Evolutionary conservation across 1,140 invertebrate species (phyloP).

Genomic region (Neodiprion pinetum): DNA sequence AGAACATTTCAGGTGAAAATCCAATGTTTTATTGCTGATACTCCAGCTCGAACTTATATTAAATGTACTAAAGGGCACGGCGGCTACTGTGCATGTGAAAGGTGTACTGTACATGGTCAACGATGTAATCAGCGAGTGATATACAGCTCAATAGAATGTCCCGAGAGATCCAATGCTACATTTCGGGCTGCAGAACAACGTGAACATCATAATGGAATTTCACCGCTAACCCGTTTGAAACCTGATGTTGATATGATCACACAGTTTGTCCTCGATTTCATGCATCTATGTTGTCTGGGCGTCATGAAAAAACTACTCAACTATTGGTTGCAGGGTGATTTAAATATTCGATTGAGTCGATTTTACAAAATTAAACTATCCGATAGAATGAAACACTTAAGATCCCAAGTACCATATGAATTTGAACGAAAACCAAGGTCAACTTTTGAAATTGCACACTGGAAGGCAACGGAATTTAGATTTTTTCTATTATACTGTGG

Average conservation of each 20-base stretch:
- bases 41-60: slow-evolving; percentile 13
- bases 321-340: slow-evolving; percentile 14
- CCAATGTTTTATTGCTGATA: slow-evolving; percentile 19
- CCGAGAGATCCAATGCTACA: slow-evolving; percentile 21
- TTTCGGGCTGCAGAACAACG: slow-evolving; percentile 23
- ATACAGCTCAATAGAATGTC: slow-evolving; percentile 11
- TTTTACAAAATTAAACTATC: slow-evolving; percentile 15
- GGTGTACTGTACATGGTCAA: slow-evolving; percentile 23
- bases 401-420: slow-evolving; percentile 21
- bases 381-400: slow-evolving; percentile 8
- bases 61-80: slow-evolving; percentile 22
- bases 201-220: slow-evolving; percentile 26
- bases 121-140: slow-evolving; percentile 17
- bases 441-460: slow-evolving; percentile 22
- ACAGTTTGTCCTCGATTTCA: slow-evolving; percentile 23
- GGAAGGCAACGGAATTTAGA: slow-evolving; percentile 30
- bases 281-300: slow-evolving; percentile 24
- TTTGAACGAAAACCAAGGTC: slow-evolving; percentile 22
- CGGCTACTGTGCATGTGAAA: slow-evolving; percentile 26
- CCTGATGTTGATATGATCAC: slow-evolving; percentile 20
- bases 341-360: not conserved
- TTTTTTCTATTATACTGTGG: slow-evolving; percentile 26
- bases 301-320: slow-evolving; percentile 21
- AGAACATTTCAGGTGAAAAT: slow-evolving; percentile 9
- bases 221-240: slow-evolving; percentile 22